Evolutionary conservation across 1,140 invertebrate genomes (phyloP).

Genomic region (Diabrotica virgifera): DNA sequence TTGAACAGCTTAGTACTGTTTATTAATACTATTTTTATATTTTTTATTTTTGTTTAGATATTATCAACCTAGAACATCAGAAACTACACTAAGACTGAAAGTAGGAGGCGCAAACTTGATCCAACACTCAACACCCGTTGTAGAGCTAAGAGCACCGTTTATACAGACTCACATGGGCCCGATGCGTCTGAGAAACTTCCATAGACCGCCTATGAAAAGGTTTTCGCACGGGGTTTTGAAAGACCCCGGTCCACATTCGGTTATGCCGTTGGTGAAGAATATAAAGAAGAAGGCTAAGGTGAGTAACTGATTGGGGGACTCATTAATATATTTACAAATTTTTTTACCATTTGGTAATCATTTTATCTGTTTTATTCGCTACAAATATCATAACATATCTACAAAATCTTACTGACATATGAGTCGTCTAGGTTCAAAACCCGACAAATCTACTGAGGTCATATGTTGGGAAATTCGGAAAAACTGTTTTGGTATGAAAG

Average conservation of each 20-base stretch:
- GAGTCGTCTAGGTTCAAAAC: too few relatives aligned
- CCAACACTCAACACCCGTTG: slow-evolving; percentile 96
- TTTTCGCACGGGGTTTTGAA: slow-evolving; percentile 81
- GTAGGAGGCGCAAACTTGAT: slow-evolving; percentile 81
- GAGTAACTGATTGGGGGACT: neutral
- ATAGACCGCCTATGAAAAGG: slow-evolving; percentile 85
- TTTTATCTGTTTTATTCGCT: too few relatives aligned
- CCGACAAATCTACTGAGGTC: too few relatives aligned
- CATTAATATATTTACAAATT: too few relatives aligned
- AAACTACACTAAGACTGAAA: slow-evolving; percentile 73
- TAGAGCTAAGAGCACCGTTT: slow-evolving; percentile 91
- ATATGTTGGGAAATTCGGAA: too few relatives aligned
- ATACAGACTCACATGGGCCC: slow-evolving; percentile 90
- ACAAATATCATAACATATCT: too few relatives aligned
- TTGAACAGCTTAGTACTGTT: too few relatives aligned
- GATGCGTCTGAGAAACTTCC: slow-evolving; percentile 87
- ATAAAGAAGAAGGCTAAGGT: slow-evolving; percentile 82
- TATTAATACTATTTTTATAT: slow-evolving; percentile 19
- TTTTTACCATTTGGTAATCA: too few relatives aligned
- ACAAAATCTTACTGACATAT: too few relatives aligned
- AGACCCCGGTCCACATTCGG: slow-evolving; percentile 66
- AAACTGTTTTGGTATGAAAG: too few relatives aligned
- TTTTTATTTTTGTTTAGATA: too few relatives aligned
- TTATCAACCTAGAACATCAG: slow-evolving; percentile 85
- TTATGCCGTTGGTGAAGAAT: slow-evolving; percentile 82